These are phyloP conservation scores for Drosophila santomea DNA, from an alignment of 1,140 invertebrate species.

Conservation along the genomic window DNA sequence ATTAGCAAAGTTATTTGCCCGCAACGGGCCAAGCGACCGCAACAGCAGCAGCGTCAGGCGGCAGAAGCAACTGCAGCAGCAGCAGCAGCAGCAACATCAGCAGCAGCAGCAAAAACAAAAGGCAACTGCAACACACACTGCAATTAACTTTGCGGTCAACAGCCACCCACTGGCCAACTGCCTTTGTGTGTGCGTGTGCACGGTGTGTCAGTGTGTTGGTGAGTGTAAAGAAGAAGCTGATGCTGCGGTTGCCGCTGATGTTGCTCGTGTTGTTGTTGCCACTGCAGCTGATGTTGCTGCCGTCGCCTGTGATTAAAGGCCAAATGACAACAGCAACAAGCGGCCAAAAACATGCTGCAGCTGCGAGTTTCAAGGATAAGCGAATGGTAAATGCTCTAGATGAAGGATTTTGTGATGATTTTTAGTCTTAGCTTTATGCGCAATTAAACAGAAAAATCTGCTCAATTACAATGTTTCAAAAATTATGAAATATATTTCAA, in stretches of 20 bases:
- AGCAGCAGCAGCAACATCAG: not conserved
- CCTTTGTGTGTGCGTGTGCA: slow-evolving; percentile 42
- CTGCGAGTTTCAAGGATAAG: not conserved
- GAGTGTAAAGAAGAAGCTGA: slow-evolving; percentile 33
- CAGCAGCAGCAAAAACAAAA: slow-evolving; percentile 11
- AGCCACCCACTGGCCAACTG: slow-evolving; percentile 55
- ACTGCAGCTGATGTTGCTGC: slow-evolving; percentile 43
- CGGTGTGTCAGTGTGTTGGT: slow-evolving; percentile 1
- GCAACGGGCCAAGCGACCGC: slow-evolving; percentile 63
- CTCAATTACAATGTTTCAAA: no score
- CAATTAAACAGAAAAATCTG: no score
- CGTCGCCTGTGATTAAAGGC: slow-evolving; percentile 65
- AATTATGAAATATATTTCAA: no score
- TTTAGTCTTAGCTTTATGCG: not conserved
- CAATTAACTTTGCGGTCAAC: slow-evolving; percentile 78
- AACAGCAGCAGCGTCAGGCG: slow-evolving; percentile 42
- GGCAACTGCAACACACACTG: slow-evolving; percentile 47
- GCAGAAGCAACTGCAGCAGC: slow-evolving; percentile 18
- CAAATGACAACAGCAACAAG: slow-evolving; percentile 57
- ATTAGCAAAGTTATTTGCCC: slow-evolving; percentile 77
- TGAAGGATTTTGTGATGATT: not conserved
- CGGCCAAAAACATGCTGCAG: slow-evolving; percentile 15
- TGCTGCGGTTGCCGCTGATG: slow-evolving; percentile 31
- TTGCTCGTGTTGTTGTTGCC: slow-evolving; percentile 33
- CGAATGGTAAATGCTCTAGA: not conserved